Conservation (phyloP, 2,888 invertebrate species). For the Agrochola circellaris region DNA sequence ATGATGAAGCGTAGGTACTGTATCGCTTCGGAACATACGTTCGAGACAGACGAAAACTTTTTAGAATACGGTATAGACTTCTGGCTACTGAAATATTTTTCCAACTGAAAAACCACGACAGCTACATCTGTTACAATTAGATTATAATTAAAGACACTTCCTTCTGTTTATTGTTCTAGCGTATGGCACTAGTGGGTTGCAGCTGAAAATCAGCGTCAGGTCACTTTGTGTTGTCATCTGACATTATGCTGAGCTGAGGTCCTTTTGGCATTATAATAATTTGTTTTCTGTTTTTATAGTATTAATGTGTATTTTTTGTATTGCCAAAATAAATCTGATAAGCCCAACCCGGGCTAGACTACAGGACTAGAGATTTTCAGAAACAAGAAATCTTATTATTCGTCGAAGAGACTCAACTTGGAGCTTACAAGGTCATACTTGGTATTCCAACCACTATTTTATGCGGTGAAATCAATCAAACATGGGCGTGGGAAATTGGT, state of each 20-base stretch:
- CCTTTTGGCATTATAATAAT: no score
- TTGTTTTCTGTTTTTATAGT: no score
- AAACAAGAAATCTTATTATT: neutral
- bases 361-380: neutral
- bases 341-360: neutral
- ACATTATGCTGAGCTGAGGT: no score
- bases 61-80: neutral
- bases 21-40: neutral
- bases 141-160: no score
- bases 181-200: no score
- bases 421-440: constrained; percentile 10
- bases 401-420: neutral
- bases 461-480: constrained; percentile 36
- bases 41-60: neutral
- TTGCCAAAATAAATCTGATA: no score
- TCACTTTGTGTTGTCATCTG: no score
- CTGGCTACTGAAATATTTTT: neutral
- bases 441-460: neutral
- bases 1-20: no score
- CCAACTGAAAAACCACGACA: neutral
- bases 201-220: no score
- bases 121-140: neutral
- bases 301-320: no score
- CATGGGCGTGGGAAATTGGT: constrained; percentile 33
- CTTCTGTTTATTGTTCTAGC: no score